Evolutionary conservation across 2,797 vertebrate genomes (phyloP).

Genomic region (Adrianichthys oophorus): DNA sequence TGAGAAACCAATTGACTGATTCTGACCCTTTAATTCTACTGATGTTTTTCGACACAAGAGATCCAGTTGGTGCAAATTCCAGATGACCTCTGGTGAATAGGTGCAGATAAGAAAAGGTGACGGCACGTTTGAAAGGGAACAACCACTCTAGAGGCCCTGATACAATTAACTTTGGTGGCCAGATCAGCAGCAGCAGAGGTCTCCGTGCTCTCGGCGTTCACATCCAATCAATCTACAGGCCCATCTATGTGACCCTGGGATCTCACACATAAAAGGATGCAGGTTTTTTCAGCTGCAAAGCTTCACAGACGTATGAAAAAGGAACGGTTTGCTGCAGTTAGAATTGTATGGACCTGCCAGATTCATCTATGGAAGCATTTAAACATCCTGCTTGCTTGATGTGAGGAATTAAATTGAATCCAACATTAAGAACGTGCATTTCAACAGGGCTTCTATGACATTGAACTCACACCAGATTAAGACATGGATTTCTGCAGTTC

Average conservation of each 20-base stretch:
- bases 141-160: conserved; percentile 1
- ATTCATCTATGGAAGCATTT: conserved; percentile 14
- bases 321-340: background rate
- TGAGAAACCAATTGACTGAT: too few species aligned
- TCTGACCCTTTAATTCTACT: too few species aligned
- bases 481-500: conserved; percentile 9
- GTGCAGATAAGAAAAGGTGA: conserved; percentile 9
- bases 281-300: background rate
- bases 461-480: conserved; percentile 1
- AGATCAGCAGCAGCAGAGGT: conserved; percentile 6
- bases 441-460: background rate
- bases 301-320: conserved; percentile 1
- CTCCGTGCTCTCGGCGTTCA: background rate
- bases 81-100: conserved; percentile 13
- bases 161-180: background rate
- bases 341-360: conserved; percentile 9
- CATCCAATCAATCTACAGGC: background rate
- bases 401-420: background rate
- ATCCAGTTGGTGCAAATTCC: too few species aligned
- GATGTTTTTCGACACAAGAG: too few species aligned
- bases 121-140: background rate
- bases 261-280: background rate
- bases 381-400: conserved; percentile 17
- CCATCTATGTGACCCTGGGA: conserved; percentile 10
- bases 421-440: too few species aligned